These are phyloP conservation scores for Macquaria australasica DNA, from an alignment of 2,113 vertebrate genomes.

Conservation along the genomic window DNA sequence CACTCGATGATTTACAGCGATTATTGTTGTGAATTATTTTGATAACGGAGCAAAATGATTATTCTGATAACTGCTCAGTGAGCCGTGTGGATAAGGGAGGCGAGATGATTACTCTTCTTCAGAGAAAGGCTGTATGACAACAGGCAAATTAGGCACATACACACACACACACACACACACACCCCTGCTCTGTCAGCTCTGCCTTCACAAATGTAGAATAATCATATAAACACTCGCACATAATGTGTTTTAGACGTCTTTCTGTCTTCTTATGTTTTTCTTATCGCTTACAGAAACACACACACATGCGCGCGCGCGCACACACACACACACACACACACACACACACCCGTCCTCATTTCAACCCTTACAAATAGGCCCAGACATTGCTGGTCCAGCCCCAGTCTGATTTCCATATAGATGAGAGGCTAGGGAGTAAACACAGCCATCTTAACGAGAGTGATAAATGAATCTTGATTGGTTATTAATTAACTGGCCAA, in stretches of 20 bases:
- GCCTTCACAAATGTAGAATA: not conserved
- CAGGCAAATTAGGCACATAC: not conserved
- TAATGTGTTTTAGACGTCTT: not conserved
- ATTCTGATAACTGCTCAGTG: conserved; percentile 30
- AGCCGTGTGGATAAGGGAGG: not conserved
- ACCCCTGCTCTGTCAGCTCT: not conserved
- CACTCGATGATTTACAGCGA: conserved; percentile 4
- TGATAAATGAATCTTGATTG: conserved; percentile 68
- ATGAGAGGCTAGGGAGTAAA: conserved; percentile 64
- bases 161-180: too few relatives aligned
- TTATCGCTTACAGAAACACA: not conserved
- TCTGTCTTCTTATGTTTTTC: not conserved
- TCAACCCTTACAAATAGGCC: not conserved
- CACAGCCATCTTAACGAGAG: conserved; percentile 51
- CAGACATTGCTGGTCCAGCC: conserved; percentile 11
- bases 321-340: conserved; percentile 25
- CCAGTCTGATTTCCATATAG: conserved; percentile 72
- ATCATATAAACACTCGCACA: not conserved
- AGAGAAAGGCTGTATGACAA: not conserved
- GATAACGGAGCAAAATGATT: conserved; percentile 8
- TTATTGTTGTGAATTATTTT: conserved; percentile 42
- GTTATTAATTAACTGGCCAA: conserved; percentile 74
- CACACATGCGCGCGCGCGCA: too few relatives aligned
- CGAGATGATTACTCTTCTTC: conserved; percentile 23
- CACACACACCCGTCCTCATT: not conserved